Conservation (phyloP, 2,797 vertebrate species). For the Limnodromus scolopaceus region DNA sequence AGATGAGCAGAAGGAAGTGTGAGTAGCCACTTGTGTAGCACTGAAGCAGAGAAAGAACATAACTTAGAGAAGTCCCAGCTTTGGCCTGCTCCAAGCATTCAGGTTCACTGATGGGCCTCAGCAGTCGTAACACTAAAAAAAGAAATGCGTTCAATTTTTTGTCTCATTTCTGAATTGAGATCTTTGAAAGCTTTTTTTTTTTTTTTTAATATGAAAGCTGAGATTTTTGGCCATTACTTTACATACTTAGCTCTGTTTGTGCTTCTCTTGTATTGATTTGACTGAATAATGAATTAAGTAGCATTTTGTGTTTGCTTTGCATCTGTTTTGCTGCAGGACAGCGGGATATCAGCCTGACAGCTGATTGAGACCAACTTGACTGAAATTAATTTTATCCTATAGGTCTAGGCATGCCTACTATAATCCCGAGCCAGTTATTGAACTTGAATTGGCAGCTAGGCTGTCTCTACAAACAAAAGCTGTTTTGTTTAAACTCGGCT, state of each 20-base stretch:
- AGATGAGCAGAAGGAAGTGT: not conserved
- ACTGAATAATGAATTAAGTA: not conserved
- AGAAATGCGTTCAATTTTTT: not conserved
- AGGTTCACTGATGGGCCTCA: not conserved
- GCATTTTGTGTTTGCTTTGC: not conserved
- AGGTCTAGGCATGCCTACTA: not conserved
- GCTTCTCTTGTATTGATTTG: not conserved
- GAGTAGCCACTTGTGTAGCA: not conserved
- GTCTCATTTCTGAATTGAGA: not conserved
- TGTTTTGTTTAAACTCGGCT: not conserved
- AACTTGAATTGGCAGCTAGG: not conserved
- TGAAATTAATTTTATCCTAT: not conserved
- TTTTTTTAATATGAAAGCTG: not conserved
- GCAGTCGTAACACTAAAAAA: not conserved
- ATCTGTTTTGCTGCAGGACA: conserved; percentile 16
- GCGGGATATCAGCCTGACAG: not conserved
- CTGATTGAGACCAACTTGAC: not conserved
- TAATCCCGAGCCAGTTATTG: not conserved
- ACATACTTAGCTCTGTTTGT: not conserved
- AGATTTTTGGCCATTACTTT: not conserved
- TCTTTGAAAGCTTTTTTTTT: not conserved
- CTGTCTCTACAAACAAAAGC: not conserved
- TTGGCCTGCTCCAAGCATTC: not conserved
- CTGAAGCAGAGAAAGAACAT: not conserved
- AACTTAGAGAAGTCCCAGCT: not conserved